These are phyloP conservation scores for Mayetiola destructor DNA, from an alignment of 2,888 invertebrate species.

Conservation along the genomic window DNA sequence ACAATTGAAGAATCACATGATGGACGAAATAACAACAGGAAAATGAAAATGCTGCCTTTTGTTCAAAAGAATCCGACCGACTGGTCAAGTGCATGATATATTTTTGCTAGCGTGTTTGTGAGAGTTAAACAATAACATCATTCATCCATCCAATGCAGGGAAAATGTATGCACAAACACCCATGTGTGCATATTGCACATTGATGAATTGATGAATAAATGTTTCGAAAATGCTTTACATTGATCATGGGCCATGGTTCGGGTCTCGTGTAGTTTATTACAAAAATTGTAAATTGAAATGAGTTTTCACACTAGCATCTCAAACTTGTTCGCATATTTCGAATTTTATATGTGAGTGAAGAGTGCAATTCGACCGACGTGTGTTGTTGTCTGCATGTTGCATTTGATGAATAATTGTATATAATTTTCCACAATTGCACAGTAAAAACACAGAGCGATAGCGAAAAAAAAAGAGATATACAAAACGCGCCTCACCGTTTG, in stretches of 20 bases:
- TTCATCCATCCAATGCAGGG: too few species aligned
- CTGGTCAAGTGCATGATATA: constrained; percentile 10
- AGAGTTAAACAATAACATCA: neutral
- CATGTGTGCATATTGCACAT: too few species aligned
- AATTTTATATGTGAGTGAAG: too few species aligned
- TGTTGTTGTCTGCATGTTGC: constrained; percentile 12
- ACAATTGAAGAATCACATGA: neutral
- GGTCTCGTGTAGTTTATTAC: neutral
- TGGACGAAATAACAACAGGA: neutral
- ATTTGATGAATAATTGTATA: constrained; percentile 13
- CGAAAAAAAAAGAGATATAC: neutral
- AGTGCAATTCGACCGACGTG: too few species aligned
- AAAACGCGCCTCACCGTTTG: neutral
- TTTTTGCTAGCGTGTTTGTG: too few species aligned
- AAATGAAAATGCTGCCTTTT: neutral
- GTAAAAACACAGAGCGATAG: neutral
- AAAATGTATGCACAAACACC: too few species aligned
- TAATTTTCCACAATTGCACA: constrained; percentile 12
- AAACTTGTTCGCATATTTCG: constrained; percentile 10
- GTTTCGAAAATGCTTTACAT: too few species aligned
- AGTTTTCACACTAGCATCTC: constrained; percentile 12
- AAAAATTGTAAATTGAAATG: constrained; percentile 11
- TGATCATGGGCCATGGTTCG: too few species aligned
- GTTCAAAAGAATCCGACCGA: constrained; percentile 9
- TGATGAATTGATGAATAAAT: too few species aligned